Conservation (phyloP, 2,797 vertebrate genomes). For the Thaleichthys pacificus region DNA sequence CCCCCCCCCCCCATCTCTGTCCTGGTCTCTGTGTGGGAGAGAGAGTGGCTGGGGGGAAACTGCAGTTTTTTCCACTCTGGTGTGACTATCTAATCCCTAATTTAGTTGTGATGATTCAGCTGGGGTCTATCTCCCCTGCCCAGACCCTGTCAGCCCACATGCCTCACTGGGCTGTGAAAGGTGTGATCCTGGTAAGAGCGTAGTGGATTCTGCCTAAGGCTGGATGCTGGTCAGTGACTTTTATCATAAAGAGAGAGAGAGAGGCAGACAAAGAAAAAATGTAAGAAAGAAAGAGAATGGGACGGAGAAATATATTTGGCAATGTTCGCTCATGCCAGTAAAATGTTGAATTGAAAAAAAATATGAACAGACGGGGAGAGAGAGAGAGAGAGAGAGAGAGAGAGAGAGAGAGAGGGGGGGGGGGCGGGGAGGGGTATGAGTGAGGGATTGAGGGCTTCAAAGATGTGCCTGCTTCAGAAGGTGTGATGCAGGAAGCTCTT, state of each 20-base stretch:
- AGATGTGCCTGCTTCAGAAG: too few species aligned
- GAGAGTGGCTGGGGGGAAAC: not conserved
- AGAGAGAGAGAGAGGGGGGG: not conserved
- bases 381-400: not conserved
- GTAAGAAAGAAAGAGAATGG: not conserved
- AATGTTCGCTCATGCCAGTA: too few species aligned
- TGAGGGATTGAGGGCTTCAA: too few species aligned
- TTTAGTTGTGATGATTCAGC: slow-evolving; percentile 25
- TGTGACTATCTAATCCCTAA: slow-evolving; percentile 21
- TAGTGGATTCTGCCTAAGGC: slow-evolving; percentile 6
- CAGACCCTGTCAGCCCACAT: slow-evolving; percentile 1
- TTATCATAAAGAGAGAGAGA: not conserved
- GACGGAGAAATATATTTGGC: too few species aligned
- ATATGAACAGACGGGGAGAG: not conserved
- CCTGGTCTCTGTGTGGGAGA: not conserved
- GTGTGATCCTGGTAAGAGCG: slow-evolving; percentile 17
- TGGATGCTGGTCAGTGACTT: not conserved
- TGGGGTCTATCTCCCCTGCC: slow-evolving; percentile 14
- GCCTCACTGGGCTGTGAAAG: slow-evolving; percentile 7
- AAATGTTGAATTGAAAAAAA: too few species aligned
- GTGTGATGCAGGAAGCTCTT: too few species aligned
- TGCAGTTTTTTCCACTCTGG: not conserved
- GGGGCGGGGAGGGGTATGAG: too few species aligned
- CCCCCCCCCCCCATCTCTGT: too few species aligned
- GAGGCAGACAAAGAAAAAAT: not conserved